These are phyloP conservation scores for Silurus aristotelis DNA, from an alignment of 2,797 vertebrate genomes.

Conservation along the genomic window DNA sequence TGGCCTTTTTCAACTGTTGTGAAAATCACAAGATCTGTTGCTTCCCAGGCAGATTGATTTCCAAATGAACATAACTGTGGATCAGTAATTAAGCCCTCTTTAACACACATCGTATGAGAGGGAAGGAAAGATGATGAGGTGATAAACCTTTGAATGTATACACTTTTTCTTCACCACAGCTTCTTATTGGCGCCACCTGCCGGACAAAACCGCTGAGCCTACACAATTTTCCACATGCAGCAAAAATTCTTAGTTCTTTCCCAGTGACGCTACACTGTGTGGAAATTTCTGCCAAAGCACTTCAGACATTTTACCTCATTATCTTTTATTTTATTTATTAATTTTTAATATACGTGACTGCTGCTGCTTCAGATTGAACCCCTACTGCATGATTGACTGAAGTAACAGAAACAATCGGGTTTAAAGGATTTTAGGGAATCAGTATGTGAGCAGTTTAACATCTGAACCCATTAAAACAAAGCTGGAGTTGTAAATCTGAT, in stretches of 20 bases:
- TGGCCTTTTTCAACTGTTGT: neutral
- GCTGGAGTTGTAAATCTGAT: neutral
- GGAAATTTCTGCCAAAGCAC: neutral
- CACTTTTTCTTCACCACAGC: too few species aligned
- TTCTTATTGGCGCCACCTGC: neutral
- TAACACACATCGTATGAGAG: neutral
- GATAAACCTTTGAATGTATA: neutral
- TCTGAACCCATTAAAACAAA: neutral
- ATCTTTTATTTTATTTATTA: neutral
- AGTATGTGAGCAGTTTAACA: neutral
- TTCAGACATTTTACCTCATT: neutral
- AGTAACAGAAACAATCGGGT: neutral
- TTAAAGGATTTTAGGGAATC: neutral
- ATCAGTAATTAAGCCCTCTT: neutral
- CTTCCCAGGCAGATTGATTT: neutral
- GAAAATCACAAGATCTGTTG: neutral
- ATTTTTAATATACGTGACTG: neutral
- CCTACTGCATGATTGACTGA: neutral
- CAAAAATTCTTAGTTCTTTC: neutral
- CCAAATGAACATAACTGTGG: neutral
- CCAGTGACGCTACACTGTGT: neutral
- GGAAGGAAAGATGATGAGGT: neutral
- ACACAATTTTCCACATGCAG: neutral
- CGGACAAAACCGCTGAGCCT: neutral
- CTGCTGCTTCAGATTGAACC: neutral